Conservation (phyloP, 1,140 invertebrate species). For the Samia ricini region DNA sequence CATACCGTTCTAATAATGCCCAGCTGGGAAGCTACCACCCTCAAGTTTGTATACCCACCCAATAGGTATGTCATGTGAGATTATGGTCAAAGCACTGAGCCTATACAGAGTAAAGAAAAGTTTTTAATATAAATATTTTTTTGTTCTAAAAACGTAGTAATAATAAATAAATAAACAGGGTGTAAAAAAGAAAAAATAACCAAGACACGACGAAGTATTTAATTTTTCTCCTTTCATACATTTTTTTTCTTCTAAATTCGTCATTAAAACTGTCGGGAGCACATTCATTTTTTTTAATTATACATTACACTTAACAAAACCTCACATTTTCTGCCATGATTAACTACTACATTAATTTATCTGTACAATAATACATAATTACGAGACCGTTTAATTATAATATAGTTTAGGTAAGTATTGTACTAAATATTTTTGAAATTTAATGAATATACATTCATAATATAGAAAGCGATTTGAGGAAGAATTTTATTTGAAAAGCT, state of each 20-base stretch:
- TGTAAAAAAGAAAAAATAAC: slow-evolving; percentile 56
- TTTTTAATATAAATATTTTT: too few species aligned
- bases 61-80: too few species aligned
- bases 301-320: slow-evolving; percentile 73
- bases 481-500: slow-evolving; percentile 40
- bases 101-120: too few species aligned
- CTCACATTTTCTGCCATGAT: slow-evolving; percentile 66
- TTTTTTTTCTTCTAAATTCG: slow-evolving; percentile 76
- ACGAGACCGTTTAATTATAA: slow-evolving; percentile 65
- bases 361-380: slow-evolving; percentile 70
- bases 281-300: slow-evolving; percentile 72
- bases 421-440: slow-evolving; percentile 51
- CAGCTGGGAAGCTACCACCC: too few species aligned
- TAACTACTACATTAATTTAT: slow-evolving; percentile 74
- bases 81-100: too few species aligned
- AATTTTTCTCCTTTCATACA: slow-evolving; percentile 74
- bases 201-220: slow-evolving; percentile 76
- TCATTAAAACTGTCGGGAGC: slow-evolving; percentile 74
- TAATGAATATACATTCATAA: slow-evolving; percentile 40
- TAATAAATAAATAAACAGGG: too few species aligned
- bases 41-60: too few species aligned
- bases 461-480: slow-evolving; percentile 25
- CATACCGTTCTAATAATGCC: too few species aligned
- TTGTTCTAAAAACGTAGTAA: too few species aligned
- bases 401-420: slow-evolving; percentile 56